These are phyloP conservation scores for Therioaphis trifolii DNA, from an alignment of 2,888 invertebrate genomes.

Conservation along the genomic window DNA sequence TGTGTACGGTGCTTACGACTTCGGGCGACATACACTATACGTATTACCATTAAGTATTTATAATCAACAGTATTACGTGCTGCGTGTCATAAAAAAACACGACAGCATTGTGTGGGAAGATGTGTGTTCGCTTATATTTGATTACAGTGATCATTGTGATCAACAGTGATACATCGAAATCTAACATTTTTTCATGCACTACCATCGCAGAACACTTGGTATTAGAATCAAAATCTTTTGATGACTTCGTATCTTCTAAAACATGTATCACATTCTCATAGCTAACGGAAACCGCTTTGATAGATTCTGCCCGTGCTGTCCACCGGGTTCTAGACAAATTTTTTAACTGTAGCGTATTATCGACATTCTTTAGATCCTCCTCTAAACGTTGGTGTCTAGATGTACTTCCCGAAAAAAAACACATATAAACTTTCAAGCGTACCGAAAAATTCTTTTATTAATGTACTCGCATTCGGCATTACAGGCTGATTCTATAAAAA, in stretches of 20 bases:
- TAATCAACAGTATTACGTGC: too few species aligned
- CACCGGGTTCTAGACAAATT: slow-evolving; percentile 36
- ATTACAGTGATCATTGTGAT: too few species aligned
- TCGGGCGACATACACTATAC: too few species aligned
- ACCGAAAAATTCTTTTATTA: slow-evolving; percentile 42
- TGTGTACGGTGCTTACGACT: too few species aligned
- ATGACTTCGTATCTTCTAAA: slow-evolving; percentile 42
- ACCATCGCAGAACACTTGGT: slow-evolving; percentile 43
- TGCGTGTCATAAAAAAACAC: too few species aligned
- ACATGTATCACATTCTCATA: slow-evolving; percentile 35
- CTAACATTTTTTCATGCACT: slow-evolving; percentile 42
- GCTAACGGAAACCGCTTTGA: slow-evolving; percentile 49
- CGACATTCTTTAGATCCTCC: slow-evolving; percentile 37
- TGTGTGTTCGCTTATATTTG: too few species aligned
- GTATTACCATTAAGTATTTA: too few species aligned
- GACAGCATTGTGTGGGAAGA: too few species aligned
- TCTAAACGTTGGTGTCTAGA: slow-evolving; percentile 41
- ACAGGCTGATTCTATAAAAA: slow-evolving; percentile 53
- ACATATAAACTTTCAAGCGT: slow-evolving; percentile 45
- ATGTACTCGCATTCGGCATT: slow-evolving; percentile 32
- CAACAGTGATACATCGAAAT: too few species aligned
- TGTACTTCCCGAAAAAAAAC: slow-evolving; percentile 55
- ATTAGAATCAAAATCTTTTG: slow-evolving; percentile 44
- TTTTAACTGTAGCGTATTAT: slow-evolving; percentile 49
- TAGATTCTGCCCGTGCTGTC: slow-evolving; percentile 47